Evolutionary conservation across 23 tunicate species (phyloP), one percentile per base, ranked within the genome.

Genomic region (Botrylloides violaceus): DNA sequence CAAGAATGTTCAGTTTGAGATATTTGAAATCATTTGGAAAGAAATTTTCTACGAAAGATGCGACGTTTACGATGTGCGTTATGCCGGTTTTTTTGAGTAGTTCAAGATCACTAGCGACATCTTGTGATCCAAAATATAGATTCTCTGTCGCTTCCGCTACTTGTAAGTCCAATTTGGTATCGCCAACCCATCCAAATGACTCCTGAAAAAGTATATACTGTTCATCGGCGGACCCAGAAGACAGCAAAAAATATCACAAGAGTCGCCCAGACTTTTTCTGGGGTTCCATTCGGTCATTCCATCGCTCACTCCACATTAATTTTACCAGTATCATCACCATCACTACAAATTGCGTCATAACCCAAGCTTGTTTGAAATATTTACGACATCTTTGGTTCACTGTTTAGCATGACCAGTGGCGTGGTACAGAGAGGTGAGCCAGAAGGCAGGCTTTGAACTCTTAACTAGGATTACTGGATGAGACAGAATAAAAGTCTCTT

Each of bases 41-140:
- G 21, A 6, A 9, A 31, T 77, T 77, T 65, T 71, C 62, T n/a
- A 77, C 59, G 15, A 39, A 64, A 19, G 57, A 29, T 64, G 81
- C 73, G 1, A 77, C 36, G 57, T 77, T 77, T 2, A 77, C 38
- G 19, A 77, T 77, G 37, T 77, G 81, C 5, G 81, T 77, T 20
- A 77, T 65, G n/a, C 65, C 22, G 21, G 56, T 49, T 55, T 77
- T 32, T n/a, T 66, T 23, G 26, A 77, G 48, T 27, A 77, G 60
- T 28, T 24, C 64, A 15, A 62, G 29, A 49, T 53, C 53, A 22
- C 39, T 47, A 31, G 74, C 81, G 0, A 65, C 73, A 50, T 77
- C 81, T 33, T 77, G 81, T 2, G 81, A 77, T 15, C 81, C 71
- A 37, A 77, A 65, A 43, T 32, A 66, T 29, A 77, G 50, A 34